Percentiles rank a stretch among this genome's conserved stretches.
phyloP scores from a whole-genome alignment of 2,113 vertebrate genomes.

The human region DNA sequence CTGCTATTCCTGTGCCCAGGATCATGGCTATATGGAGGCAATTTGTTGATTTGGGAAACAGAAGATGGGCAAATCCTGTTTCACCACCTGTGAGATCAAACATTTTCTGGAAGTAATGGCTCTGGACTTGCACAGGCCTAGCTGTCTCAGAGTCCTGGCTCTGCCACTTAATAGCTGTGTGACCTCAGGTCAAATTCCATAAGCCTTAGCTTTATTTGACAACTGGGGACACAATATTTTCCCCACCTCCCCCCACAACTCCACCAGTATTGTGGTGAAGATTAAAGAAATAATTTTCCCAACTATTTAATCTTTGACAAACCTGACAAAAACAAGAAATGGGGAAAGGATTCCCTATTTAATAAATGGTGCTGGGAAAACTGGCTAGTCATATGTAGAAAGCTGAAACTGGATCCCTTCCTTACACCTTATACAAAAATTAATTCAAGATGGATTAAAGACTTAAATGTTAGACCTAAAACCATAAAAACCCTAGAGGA shows the following conservation, averaged over 20 bases:
- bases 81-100: neutral
- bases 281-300: neutral
- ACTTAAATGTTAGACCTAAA: too few relatives aligned
- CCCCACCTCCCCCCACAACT: neutral
- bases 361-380: too few relatives aligned
- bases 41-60: neutral
- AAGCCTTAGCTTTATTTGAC: neutral
- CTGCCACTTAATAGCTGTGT: neutral
- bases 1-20: neutral
- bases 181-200: neutral
- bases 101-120: neutral
- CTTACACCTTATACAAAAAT: too few relatives aligned
- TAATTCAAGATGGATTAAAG: too few relatives aligned
- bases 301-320: too few relatives aligned
- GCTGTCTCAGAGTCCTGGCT: neutral
- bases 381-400: too few relatives aligned
- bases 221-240: neutral
- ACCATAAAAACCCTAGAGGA: too few relatives aligned
- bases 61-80: neutral
- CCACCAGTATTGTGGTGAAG: neutral
- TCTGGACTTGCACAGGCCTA: neutral
- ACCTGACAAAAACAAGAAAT: too few relatives aligned
- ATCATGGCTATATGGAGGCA: neutral
- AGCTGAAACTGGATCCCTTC: too few relatives aligned
- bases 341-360: too few relatives aligned